Evolutionary conservation across 2,797 vertebrate species (phyloP), one percentile per base, ranked within the genome.

Genomic region (Morelia viridis): DNA sequence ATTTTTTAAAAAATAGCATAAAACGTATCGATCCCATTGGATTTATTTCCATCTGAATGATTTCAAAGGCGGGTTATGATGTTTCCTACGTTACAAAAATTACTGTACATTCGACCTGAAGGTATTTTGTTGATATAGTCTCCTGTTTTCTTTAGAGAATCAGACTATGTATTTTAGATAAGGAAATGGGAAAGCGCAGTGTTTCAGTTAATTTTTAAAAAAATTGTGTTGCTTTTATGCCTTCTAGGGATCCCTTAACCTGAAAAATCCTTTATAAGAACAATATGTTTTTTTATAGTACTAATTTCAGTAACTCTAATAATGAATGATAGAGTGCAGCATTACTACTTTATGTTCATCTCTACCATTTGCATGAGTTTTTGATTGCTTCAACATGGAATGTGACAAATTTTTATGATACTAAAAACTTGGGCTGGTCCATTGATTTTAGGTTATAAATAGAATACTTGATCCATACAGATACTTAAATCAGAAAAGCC

Each of bases 341-440:
- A 58, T 53, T 35, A 46, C 9, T 91, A 71, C 41, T 19, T 71
- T 60, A 46, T 24, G 35, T 22, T 8, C 90, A 93, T 94, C 56
- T 0, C 50, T 35, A 88, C 53, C 53, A 90, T 93, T 92, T 65
- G 92, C 92, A 60, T 90, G 80, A 90, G 86, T 24, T 93, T 94
- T 5, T 24, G 62, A 22, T 93, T 95, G 24, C 91, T 95, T 90
- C 53, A 89, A 91, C 92, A 94, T 89, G 83, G 87, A 85, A 76
- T 68, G 15, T 86, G 88, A 93, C 93, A 86, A 89, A 28, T 86
- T 94, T 93, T 91, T 91, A 92, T 84, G 3, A 80, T 94, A 92
- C 80, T 95, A 84, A 92, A 92, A 93, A 95, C 94, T 89, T 96
- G 96, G 92, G 95, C 96, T 94, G 96, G 88, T 97, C 97, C 94